These are phyloP conservation scores for Deroplatys truncata DNA, from an alignment of 2,888 invertebrate genomes.

Conservation along the genomic window DNA sequence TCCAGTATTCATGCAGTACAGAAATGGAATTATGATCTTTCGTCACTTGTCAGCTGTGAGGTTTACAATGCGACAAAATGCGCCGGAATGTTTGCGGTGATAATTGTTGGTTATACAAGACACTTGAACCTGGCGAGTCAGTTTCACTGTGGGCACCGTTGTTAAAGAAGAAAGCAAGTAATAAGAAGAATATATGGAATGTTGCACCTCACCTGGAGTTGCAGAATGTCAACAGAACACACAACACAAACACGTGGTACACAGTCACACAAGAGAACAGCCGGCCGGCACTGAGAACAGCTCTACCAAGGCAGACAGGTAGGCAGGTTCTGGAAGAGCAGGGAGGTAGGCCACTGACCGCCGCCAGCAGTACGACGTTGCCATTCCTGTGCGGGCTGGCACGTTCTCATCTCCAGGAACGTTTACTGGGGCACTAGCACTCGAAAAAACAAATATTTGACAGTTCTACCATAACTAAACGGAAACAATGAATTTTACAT, in stretches of 20 bases:
- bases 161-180: neutral
- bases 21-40: too few species aligned
- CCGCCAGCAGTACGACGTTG: neutral
- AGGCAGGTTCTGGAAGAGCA: neutral
- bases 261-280: neutral
- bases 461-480: too few species aligned
- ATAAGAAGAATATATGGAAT: neutral
- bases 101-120: too few species aligned
- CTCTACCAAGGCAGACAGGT: neutral
- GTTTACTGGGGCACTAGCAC: neutral
- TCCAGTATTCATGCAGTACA: too few species aligned
- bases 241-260: neutral
- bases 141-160: too few species aligned
- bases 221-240: neutral
- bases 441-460: too few species aligned
- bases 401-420: too few species aligned
- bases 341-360: neutral
- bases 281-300: neutral
- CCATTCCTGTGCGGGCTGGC: neutral
- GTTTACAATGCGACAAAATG: too few species aligned
- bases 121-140: too few species aligned
- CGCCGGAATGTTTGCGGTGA: too few species aligned
- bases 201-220: neutral
- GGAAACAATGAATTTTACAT: too few species aligned
- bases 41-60: too few species aligned